Evolutionary conservation across 2,113 vertebrate genomes (phyloP), one percentile per base, ranked within the genome.

Genomic region (Chunga burmeisteri): DNA sequence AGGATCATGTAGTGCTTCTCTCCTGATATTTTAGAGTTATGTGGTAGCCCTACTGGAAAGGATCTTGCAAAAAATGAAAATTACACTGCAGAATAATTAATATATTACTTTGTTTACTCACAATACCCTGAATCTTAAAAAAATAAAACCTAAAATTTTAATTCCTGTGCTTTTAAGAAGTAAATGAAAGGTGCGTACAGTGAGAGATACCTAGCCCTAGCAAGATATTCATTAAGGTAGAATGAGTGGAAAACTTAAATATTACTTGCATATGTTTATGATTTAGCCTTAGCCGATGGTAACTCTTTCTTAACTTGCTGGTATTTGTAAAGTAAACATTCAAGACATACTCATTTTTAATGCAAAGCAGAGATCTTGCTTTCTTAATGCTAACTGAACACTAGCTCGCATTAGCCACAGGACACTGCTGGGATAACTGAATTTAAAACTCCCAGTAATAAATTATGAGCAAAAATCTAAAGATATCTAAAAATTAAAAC

Each of bases 141-240:
- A 44, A 4, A 38, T 1, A 12, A 4, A 86, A 75, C 4, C 4
- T 29, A 12, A n/a, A 25, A 20, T 32, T 20, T 81, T 58, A 50
- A 42, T 56, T 68, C 30, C n/a, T 55, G 6, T 40, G 7, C 12
- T 70, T 58, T 59, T 13, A 61, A 61, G 4, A 80, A 74, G 9
- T 20, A 78, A 66, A 42, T 0, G 3, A 32, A 66, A 84, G 6
- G 3, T 11, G 15, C 6, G 20, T 2, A 42, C 9, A 2, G 11
- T 7, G 20, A 68, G 4, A 61, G 9, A 72, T 2, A 46, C 4
- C n/a, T 67, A 86, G 12, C 2, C 52, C 19, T 61, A 44, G 7
- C 6, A 68, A 52, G 34, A 72, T 14, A 32, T 5, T 66, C 2
- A 32, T 14, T 65, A 73, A 68, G 6, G 30, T 1, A 79, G 6